Evolutionary conservation across 2,888 invertebrate species (phyloP).

Genomic region (Ormia ochracea): DNA sequence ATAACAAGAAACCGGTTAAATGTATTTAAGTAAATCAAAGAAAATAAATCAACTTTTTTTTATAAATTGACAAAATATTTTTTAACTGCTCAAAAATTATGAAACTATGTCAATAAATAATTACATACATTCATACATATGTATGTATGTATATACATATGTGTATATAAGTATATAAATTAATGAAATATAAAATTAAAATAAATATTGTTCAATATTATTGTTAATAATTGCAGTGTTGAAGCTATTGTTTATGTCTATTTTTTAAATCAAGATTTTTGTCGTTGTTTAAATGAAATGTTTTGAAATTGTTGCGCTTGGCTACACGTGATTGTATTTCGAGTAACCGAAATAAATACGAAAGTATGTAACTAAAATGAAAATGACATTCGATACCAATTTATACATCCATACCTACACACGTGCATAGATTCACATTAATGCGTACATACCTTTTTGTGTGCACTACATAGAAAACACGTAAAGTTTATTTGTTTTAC

Average conservation of each 20-base stretch:
- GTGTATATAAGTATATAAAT: not conserved
- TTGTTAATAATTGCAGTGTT: not conserved
- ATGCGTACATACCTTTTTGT: not conserved
- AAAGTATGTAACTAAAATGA: constrained; percentile 14
- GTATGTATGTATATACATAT: not conserved
- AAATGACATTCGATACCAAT: constrained; percentile 29
- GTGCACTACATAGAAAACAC: not conserved
- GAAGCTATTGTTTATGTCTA: not conserved
- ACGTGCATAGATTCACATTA: not conserved
- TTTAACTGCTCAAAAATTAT: too few relatives aligned
- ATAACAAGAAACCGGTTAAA: not conserved
- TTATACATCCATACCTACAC: not conserved
- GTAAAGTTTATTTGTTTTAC: not conserved
- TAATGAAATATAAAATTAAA: not conserved
- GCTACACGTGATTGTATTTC: constrained; percentile 54
- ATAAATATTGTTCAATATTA: not conserved
- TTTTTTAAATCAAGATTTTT: constrained; percentile 2
- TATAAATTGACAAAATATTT: too few relatives aligned
- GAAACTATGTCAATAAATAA: not conserved
- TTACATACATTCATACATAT: not conserved
- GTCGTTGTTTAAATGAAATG: constrained; percentile 30
- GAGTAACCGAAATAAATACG: not conserved
- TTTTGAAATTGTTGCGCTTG: constrained; percentile 58
- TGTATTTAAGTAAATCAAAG: not conserved
- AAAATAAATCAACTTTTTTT: too few relatives aligned